Base-by-base conservation (phyloP, 2,888 invertebrate genomes). In the Ochlodes sylvanus region DNA sequence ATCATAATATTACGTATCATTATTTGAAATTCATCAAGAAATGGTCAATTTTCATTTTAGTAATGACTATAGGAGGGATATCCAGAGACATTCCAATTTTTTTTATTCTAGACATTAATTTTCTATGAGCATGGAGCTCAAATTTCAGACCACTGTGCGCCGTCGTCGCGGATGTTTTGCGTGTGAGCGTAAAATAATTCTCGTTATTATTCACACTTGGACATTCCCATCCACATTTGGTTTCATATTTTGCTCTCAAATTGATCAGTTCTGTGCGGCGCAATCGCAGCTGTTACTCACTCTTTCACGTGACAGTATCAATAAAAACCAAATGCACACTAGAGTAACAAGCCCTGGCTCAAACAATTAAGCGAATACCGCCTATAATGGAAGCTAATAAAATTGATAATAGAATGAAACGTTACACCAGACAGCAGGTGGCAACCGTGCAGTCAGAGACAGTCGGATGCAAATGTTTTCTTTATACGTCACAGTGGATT, bases 291-390 rank as follows among this genome's bases (percentile, higher is more conserved):
- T 63, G 62, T 71, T 70, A 64, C 52, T 71, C 70, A 68, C 44
- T 54, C 44, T 71, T 73, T 77, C 80, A 80, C 79, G 79, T 81
- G 81, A 82, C 77, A 58, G 17, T 63, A 55, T 75, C 60, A 73
- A 71, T 73, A 63, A 52, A n/a, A 61, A 63, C 60, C 52, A 72
- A 72, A 68, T 70, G 19, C 73, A 65, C 68, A 50, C 50, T 50
- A 10, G 5, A 7, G 10, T 50, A 19, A 19, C 50, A 12, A 50
- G 50, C 19, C 10, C 10, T 50, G 19, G 19, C 19, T 44, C 72
- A 71, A 75, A 73, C 70, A 64, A 54, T 55, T 67, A 75, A 73
- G 70, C 72, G 72, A 73, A 71, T 73, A 64, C 67, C 71, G 70
- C 70, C 68, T 44, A 17, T 63, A 63, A 44, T 56, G 14, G 15